A percentile compares a stretch with the other conserved stretches of the same genome.
Conservation (phyloP, 2,888 invertebrate genomes). For the Coleophora deauratella region DNA sequence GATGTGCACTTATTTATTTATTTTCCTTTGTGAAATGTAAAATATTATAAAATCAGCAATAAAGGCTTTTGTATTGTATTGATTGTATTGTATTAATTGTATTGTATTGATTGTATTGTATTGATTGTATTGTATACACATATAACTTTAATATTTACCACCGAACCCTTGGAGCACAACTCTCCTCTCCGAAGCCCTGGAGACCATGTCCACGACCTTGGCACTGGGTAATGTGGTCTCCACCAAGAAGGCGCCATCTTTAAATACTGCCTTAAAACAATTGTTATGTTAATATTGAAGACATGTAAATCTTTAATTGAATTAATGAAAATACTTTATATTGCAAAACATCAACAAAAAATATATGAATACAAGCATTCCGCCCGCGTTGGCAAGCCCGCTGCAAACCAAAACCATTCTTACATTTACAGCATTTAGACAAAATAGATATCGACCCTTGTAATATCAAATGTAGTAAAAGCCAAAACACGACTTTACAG, state of each 20-base stretch:
- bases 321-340: not conserved
- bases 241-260: slow-evolving; percentile 79
- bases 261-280: slow-evolving; percentile 59
- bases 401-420: not conserved
- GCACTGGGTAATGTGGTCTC: slow-evolving; percentile 78
- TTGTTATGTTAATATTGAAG: not conserved
- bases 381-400: not conserved
- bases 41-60: too few species aligned
- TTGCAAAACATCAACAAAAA: slow-evolving; percentile 13
- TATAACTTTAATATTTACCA: too few species aligned
- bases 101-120: too few species aligned
- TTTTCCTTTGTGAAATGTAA: too few species aligned
- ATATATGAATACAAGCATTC: not conserved
- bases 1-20: too few species aligned
- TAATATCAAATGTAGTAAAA: too few species aligned
- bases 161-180: slow-evolving; percentile 89
- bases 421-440: too few species aligned
- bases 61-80: too few species aligned
- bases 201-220: slow-evolving; percentile 56
- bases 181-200: slow-evolving; percentile 77
- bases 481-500: too few species aligned
- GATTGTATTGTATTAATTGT: too few species aligned
- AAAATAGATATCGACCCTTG: too few species aligned
- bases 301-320: slow-evolving; percentile 13
- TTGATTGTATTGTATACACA: too few species aligned